Evolutionary conservation across 2,113 vertebrate genomes (phyloP).

Genomic region (Prionailurus viverrinus): DNA sequence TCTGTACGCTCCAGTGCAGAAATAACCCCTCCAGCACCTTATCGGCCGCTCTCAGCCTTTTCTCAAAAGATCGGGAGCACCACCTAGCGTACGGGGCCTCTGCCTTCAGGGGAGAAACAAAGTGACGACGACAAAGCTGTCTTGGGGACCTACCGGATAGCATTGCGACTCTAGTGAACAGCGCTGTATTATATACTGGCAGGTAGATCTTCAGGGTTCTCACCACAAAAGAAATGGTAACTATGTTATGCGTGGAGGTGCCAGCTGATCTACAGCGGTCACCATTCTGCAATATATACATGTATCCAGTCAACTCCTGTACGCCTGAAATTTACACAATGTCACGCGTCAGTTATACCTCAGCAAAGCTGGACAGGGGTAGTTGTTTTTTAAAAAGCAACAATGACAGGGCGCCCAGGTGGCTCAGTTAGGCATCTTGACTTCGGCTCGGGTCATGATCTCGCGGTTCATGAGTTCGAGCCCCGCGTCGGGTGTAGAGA

Average conservation of each 20-base stretch:
- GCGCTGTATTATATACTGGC: neutral
- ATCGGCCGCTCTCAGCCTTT: neutral
- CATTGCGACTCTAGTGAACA: too few species aligned
- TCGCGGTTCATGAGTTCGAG: too few species aligned
- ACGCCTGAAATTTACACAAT: neutral
- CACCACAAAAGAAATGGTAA: neutral
- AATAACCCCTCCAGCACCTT: neutral
- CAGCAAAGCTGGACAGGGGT: neutral
- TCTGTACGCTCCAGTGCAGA: too few species aligned
- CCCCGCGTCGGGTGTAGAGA: too few species aligned
- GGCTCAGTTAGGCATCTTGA: too few species aligned
- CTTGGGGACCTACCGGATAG: neutral
- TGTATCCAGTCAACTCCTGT: neutral
- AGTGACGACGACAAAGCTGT: neutral
- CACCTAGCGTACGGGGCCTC: neutral
- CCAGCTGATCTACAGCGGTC: neutral
- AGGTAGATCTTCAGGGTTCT: neutral
- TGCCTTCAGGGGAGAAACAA: neutral
- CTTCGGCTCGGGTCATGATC: too few species aligned
- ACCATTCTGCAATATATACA: neutral
- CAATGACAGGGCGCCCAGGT: too few species aligned
- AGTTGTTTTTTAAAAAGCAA: neutral
- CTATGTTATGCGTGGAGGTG: too few species aligned
- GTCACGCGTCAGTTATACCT: neutral
- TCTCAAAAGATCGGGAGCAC: neutral